Evolutionary conservation across 2,888 invertebrate genomes (phyloP), one percentile per base, ranked within the genome.

Genomic region (Laothoe populi): DNA sequence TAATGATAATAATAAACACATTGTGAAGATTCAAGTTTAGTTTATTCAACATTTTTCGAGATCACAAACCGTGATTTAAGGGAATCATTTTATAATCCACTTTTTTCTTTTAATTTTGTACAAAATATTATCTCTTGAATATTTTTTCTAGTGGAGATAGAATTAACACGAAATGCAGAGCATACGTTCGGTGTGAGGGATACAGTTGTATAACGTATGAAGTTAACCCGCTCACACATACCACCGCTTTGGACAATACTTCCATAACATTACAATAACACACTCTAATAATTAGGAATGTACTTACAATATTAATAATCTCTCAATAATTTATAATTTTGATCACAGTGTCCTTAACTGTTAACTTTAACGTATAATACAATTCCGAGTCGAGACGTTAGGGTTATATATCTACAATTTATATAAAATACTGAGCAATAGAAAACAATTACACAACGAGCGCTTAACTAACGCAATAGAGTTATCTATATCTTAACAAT

Each of bases 281-380:
- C 86, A 83, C 86, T 88, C 84, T 90, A 87, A 86, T 83, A 74
- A 79, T 87, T 90, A 91, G 92, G 92, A 92, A 91, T 92, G 91
- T 92, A 88, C 87, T 89, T 92, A 92, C 82, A 88, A 84, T 90
- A 79, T 84, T 89, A 87, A 91, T 90, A 92, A 92, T 92, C 91
- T 92, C 90, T 92, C 90, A 91, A 90, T 92, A 92, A 89, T 92
- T 91, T 90, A 92, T 92, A 92, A 92, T 92, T 92, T 92, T 88
- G 90, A 92, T 92, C 92, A 92, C 92, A 92, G 92, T 90, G 85
- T 87, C 81, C 89, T 91, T 92, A 88, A 91, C 90, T 91, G 90
- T 92, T 89, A 91, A 90, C 81, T 83, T 87, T 88, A 91, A 92
- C 90, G 84, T 90, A 88, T 88, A 84, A 86, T 89, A 92, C 90